Conservation (phyloP, 2,113 vertebrate species). For the Aphelocoma coerulescens region DNA sequence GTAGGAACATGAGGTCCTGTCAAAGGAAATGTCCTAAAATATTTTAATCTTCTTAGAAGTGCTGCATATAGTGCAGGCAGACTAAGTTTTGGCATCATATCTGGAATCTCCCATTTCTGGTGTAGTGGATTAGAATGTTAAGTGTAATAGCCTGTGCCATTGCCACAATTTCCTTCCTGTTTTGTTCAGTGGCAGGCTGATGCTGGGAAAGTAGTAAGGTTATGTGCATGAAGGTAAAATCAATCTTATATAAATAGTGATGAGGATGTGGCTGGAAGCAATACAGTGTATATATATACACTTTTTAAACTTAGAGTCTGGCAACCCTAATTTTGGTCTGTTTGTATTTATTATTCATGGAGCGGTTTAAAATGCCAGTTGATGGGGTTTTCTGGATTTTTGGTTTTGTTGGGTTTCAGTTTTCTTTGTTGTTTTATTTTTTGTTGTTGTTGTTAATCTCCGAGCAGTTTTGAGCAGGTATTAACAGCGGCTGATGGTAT, state of each 20-base stretch:
- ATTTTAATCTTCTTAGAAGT: constrained; percentile 17
- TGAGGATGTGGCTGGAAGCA: background rate
- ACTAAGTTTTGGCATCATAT: background rate
- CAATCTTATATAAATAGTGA: background rate
- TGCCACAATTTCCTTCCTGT: background rate
- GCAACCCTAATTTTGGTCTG: background rate
- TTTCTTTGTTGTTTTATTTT: background rate
- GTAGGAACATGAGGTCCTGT: background rate
- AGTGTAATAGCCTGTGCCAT: background rate
- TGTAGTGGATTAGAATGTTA: background rate
- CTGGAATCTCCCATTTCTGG: background rate
- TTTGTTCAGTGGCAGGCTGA: background rate
- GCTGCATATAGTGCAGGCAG: background rate
- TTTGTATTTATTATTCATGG: background rate
- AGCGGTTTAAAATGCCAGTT: background rate
- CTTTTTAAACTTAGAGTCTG: background rate
- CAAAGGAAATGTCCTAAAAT: background rate
- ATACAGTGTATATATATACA: background rate
- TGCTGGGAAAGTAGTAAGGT: background rate
- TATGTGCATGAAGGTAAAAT: background rate
- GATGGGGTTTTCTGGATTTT: background rate
- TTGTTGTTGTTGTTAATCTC: background rate
- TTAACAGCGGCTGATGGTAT: constrained; percentile 28
- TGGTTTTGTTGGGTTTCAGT: background rate
- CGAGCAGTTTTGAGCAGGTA: constrained; percentile 7